These are phyloP conservation scores for Sterrhoptilus dennistouni DNA, from an alignment of 2,113 vertebrate species.

Conservation along the genomic window DNA sequence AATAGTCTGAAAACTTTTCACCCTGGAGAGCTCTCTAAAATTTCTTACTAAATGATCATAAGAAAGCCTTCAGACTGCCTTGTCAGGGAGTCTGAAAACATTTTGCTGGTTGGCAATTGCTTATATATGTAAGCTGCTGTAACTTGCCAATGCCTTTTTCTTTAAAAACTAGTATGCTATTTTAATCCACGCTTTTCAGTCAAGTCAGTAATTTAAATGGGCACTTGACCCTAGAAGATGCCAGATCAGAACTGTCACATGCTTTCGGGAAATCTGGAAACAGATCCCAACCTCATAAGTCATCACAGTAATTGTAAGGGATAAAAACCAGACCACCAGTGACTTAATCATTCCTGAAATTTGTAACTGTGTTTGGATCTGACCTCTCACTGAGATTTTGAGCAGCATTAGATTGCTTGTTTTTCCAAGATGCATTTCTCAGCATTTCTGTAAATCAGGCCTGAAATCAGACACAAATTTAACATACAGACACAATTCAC, in stretches of 20 bases:
- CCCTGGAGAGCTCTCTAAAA: background rate
- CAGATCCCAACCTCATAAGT: background rate
- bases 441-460: background rate
- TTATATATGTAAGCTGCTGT: background rate
- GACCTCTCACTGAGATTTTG: slow-evolving; percentile 9
- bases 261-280: background rate
- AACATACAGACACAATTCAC: background rate
- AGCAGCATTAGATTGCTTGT: background rate
- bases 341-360: slow-evolving; percentile 9
- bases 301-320: background rate
- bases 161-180: background rate
- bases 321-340: background rate
- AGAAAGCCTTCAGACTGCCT: background rate
- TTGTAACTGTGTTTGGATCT: background rate
- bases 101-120: background rate
- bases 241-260: slow-evolving; percentile 21
- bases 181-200: background rate
- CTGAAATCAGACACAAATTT: background rate
- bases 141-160: background rate
- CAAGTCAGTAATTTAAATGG: slow-evolving; percentile 28
- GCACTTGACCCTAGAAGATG: background rate
- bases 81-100: background rate
- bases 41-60: background rate
- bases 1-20: background rate
- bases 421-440: background rate